Conservation (phyloP, 2,888 invertebrate species). For the Piscicola geometra region DNA sequence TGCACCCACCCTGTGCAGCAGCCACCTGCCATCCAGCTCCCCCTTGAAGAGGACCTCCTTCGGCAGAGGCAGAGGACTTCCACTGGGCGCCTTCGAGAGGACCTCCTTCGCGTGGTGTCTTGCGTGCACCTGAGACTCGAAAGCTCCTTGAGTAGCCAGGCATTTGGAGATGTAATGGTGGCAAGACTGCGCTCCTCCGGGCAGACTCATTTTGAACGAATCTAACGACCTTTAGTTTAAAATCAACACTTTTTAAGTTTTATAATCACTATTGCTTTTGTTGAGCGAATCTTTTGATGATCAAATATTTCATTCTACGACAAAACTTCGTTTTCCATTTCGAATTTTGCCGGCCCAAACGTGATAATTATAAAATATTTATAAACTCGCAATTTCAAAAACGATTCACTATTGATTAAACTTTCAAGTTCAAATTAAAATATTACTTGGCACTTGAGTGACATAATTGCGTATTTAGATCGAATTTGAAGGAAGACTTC, state of each 20-base stretch:
- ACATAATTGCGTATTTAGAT: too few relatives aligned
- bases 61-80: neutral
- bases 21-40: conserved; percentile 2
- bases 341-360: conserved; percentile 11
- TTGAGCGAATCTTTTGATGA: too few relatives aligned
- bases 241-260: neutral
- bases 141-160: neutral
- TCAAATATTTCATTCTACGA: neutral
- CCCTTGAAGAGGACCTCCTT: neutral
- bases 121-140: neutral
- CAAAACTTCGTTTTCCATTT: neutral
- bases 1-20: neutral
- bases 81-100: neutral
- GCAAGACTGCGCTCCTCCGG: conserved; percentile 10
- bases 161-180: neutral
- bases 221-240: neutral
- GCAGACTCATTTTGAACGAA: neutral
- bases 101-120: neutral
- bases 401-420: too few relatives aligned
- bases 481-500: neutral
- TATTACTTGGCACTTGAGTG: too few relatives aligned
- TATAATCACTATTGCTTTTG: neutral
- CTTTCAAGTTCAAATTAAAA: too few relatives aligned
- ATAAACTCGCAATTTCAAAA: too few relatives aligned
- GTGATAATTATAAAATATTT: too few relatives aligned